Evolutionary conservation across 1,140 invertebrate genomes (phyloP).

Genomic region (Semibalanus balanoides): DNA sequence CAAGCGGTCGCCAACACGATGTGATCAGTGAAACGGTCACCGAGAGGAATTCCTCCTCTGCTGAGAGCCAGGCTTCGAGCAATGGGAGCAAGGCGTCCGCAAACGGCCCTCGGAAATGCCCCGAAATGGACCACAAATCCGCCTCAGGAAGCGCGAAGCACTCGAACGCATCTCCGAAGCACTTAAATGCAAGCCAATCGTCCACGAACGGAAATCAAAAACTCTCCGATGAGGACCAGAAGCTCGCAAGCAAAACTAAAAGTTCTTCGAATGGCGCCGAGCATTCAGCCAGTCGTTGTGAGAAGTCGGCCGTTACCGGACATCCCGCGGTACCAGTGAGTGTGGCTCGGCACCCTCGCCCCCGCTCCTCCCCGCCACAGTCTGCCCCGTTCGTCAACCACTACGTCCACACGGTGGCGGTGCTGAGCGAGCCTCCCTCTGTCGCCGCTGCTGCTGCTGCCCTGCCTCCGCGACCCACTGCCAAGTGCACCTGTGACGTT

Average conservation of each 20-base stretch:
- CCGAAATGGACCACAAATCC: neutral
- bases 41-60: too few relatives aligned
- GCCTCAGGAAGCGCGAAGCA: neutral
- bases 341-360: too few relatives aligned
- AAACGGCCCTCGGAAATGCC: neutral
- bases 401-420: neutral
- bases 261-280: too few relatives aligned
- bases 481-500: conserved; percentile 16
- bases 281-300: too few relatives aligned
- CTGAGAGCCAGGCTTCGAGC: neutral
- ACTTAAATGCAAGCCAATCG: neutral
- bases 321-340: too few relatives aligned
- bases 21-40: too few relatives aligned
- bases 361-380: neutral
- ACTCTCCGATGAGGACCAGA: too few relatives aligned
- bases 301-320: too few relatives aligned
- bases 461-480: too few relatives aligned
- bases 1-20: too few relatives aligned
- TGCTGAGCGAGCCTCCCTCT: neutral
- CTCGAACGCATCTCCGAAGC: neutral
- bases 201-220: neutral
- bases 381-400: neutral
- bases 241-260: too few relatives aligned
- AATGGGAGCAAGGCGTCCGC: neutral
- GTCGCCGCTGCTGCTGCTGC: too few relatives aligned